Evolutionary conservation across 2,113 vertebrate genomes (phyloP).

Genomic region (Rhabdomys dilectus): DNA sequence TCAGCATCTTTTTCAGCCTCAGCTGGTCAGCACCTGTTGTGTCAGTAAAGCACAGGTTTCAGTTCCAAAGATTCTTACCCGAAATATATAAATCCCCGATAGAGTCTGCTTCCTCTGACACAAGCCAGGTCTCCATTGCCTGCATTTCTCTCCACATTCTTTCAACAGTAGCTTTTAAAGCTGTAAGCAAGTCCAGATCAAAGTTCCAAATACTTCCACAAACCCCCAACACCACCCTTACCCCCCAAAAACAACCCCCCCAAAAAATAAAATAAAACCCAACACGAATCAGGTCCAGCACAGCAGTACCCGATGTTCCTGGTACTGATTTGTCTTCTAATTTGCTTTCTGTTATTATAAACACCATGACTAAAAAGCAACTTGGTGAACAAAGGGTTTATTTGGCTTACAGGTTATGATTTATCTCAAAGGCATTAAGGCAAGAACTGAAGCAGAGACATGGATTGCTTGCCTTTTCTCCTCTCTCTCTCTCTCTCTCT

Average conservation of each 20-base stretch:
- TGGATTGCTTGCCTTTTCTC: neutral
- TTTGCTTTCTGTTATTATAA: neutral
- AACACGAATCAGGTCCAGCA: neutral
- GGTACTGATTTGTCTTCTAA: neutral
- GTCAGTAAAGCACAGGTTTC: neutral
- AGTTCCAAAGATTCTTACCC: neutral
- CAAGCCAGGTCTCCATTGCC: neutral
- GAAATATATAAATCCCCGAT: neutral
- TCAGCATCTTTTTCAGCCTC: no score
- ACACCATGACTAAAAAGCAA: neutral
- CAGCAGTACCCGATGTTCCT: neutral
- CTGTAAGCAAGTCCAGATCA: neutral
- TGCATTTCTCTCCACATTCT: neutral
- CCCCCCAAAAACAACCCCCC: neutral
- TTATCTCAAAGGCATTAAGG: neutral
- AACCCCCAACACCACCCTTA: fast-evolving
- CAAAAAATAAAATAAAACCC: neutral
- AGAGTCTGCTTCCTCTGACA: neutral
- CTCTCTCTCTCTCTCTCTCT: no score
- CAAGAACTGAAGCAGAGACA: neutral
- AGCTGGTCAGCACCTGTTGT: neutral
- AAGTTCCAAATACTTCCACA: neutral
- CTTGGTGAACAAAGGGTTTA: no score
- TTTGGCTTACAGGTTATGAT: no score
- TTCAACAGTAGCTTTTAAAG: neutral